phyloP scores from a whole-genome alignment of 2,888 invertebrate genomes.

The Tortrix viridana region DNA sequence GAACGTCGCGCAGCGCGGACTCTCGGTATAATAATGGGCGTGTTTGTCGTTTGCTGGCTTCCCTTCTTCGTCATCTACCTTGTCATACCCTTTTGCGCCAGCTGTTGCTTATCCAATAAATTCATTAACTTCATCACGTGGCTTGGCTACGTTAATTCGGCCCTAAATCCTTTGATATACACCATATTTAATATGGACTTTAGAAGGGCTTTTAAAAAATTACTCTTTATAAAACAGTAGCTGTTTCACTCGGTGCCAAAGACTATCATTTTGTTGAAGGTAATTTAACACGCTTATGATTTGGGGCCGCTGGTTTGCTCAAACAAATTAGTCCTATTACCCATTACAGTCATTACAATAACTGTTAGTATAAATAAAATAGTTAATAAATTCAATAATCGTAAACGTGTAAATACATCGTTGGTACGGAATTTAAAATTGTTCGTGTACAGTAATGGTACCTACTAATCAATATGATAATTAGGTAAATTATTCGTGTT shows the following conservation, averaged over 20 bases:
- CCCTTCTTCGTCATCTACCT: slow-evolving; percentile 99
- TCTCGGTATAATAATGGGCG: slow-evolving; percentile 98
- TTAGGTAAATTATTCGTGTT: slow-evolving; percentile 15
- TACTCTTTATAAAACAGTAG: slow-evolving; percentile 79
- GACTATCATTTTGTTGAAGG: slow-evolving; percentile 44
- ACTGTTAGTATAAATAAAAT: slow-evolving; percentile 10
- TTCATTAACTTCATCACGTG: slow-evolving; percentile 96
- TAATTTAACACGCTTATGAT: slow-evolving; percentile 48
- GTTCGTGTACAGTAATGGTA: slow-evolving; percentile 19
- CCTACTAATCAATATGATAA: not conserved
- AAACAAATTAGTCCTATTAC: slow-evolving; percentile 60
- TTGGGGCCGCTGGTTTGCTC: slow-evolving; percentile 72
- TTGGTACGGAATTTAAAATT: not conserved
- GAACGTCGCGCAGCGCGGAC: slow-evolving; percentile 97
- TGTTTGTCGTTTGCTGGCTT: slow-evolving; percentile 98
- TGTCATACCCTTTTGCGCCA: slow-evolving; percentile 93
- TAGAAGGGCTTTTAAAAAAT: slow-evolving; percentile 93
- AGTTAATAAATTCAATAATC: slow-evolving; percentile 36
- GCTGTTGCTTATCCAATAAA: slow-evolving; percentile 91
- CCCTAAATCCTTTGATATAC: slow-evolving; percentile 96
- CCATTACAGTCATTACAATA: slow-evolving; percentile 46
- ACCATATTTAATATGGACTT: slow-evolving; percentile 98
- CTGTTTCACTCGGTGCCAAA: slow-evolving; percentile 60
- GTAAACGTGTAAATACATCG: slow-evolving; percentile 33
- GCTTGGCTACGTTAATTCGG: slow-evolving; percentile 96